Evolutionary conservation across 2,797 vertebrate species (phyloP).

Genomic region (Sebastes umbrosus): DNA sequence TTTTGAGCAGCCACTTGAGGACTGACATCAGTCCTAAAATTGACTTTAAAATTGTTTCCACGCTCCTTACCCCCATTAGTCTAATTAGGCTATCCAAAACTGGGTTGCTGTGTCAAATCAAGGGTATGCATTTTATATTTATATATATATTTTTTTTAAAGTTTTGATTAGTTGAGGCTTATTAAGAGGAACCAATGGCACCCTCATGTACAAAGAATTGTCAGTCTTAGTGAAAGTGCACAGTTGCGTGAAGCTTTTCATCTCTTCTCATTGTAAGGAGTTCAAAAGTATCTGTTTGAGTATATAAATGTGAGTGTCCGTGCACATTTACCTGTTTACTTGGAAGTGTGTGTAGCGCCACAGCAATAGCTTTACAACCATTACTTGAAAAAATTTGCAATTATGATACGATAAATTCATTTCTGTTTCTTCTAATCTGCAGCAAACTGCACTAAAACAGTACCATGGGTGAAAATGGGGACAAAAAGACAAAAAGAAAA

Average conservation of each 20-base stretch:
- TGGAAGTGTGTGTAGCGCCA: background rate
- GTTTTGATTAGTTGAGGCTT: background rate
- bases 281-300: background rate
- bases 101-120: slow-evolving; percentile 18
- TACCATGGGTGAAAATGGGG: background rate
- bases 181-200: background rate
- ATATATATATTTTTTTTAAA: background rate
- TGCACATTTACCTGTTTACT: background rate
- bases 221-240: background rate
- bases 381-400: background rate
- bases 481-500: background rate
- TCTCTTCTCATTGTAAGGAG: background rate
- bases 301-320: background rate
- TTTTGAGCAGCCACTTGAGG: slow-evolving; percentile 26
- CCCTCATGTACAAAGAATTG: background rate
- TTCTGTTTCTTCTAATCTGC: background rate
- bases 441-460: background rate
- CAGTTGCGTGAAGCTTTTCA: background rate
- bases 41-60: slow-evolving; percentile 6
- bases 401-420: background rate
- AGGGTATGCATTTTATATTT: background rate
- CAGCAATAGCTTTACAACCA: background rate
- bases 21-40: slow-evolving; percentile 19
- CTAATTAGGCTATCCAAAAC: slow-evolving; percentile 16
- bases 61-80: background rate